Conservation (phyloP, 2,113 vertebrate genomes). For the Corythaixoides concolor region DNA sequence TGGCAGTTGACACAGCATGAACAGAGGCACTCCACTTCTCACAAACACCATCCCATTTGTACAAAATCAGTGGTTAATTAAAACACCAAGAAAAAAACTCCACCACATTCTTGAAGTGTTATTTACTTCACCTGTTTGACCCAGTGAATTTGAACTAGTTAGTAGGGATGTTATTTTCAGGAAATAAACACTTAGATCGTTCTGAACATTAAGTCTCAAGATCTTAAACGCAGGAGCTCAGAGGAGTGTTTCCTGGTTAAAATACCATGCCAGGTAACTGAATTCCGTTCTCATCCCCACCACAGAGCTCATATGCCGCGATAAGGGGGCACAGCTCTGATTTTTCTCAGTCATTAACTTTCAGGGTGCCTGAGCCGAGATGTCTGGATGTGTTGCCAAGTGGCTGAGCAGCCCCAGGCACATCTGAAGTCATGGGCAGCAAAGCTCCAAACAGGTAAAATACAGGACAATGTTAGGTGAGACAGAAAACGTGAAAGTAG, state of each 20-base stretch:
- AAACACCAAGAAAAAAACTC: neutral
- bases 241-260: neutral
- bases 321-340: neutral
- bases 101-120: neutral
- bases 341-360: neutral
- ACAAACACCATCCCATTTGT: neutral
- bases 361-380: neutral
- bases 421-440: neutral
- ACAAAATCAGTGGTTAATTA: neutral
- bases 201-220: neutral
- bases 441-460: neutral
- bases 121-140: neutral
- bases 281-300: neutral
- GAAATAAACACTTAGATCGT: neutral
- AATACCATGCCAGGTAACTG: neutral
- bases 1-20: neutral
- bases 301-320: neutral
- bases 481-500: neutral
- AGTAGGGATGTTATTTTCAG: neutral
- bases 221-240: neutral
- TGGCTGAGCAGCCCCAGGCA: neutral
- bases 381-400: neutral
- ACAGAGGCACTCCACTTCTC: neutral
- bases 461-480: fast-evolving
- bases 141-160: neutral